Conservation (phyloP, 2,797 vertebrate species). For the Astyanax mexicanus region DNA sequence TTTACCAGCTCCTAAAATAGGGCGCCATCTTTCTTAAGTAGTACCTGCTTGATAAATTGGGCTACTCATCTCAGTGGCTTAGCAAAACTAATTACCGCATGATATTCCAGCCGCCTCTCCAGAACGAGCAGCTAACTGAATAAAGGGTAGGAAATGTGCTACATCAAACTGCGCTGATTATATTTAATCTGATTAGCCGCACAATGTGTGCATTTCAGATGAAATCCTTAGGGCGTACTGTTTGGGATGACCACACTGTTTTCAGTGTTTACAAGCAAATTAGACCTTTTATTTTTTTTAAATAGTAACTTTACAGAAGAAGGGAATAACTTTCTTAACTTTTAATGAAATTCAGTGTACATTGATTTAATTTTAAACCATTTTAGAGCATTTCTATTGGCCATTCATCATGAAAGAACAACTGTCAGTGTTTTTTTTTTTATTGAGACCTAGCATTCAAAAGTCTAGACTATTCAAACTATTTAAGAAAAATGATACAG, state of each 20-base stretch:
- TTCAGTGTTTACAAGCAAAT: neutral
- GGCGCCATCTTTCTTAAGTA: constrained; percentile 16
- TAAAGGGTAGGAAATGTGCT: constrained; percentile 14
- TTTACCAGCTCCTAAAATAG: constrained; percentile 2
- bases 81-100: constrained; percentile 5
- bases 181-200: constrained; percentile 19
- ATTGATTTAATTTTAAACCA: no score
- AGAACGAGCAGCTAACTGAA: constrained; percentile 4
- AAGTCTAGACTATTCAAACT: no score
- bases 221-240: neutral
- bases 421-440: no score
- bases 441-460: no score
- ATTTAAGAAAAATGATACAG: no score
- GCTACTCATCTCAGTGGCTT: neutral
- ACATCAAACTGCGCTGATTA: neutral
- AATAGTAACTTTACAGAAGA: no score
- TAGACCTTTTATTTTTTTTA: no score
- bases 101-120: constrained; percentile 2
- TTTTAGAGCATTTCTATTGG: no score
- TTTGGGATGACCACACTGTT: neutral
- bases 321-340: no score
- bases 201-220: neutral
- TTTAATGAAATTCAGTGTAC: no score
- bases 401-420: no score
- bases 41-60: constrained; percentile 17